Percentiles rank a stretch among this genome's conserved stretches.
phyloP scores from a whole-genome alignment of 1,140 invertebrate genomes.

The Drosophila sulfurigaster region DNA sequence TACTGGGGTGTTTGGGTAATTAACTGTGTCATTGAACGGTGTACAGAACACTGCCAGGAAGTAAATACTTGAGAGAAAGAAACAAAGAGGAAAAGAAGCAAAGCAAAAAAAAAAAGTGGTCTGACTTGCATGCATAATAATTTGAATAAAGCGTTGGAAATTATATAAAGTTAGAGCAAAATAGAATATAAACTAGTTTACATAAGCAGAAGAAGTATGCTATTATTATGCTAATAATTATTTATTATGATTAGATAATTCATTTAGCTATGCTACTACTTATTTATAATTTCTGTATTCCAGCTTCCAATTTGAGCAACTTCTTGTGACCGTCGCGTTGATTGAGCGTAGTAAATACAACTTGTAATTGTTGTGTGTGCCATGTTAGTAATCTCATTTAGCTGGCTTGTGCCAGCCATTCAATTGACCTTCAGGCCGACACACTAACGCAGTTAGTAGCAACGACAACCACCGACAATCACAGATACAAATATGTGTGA shows the following conservation, averaged over 20 bases:
- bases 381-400: constrained; percentile 29
- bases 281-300: neutral
- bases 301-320: neutral
- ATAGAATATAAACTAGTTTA: constrained; percentile 1
- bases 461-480: constrained; percentile 25
- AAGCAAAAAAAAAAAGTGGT: constrained; percentile 6
- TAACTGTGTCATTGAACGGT: constrained; percentile 80
- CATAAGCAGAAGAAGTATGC: neutral
- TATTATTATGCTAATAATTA: neutral
- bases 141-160: neutral
- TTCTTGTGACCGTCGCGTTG: neutral
- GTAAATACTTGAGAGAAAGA: constrained; percentile 44
- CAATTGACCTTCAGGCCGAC: constrained; percentile 61
- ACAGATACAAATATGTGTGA: constrained; percentile 18
- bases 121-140: constrained; percentile 13
- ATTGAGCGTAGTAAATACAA: neutral
- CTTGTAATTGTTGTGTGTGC: neutral
- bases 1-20: constrained; percentile 62
- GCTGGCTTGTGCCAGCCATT: constrained; percentile 66
- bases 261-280: neutral
- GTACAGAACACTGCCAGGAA: constrained; percentile 65
- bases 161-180: neutral
- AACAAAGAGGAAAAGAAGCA: constrained; percentile 1
- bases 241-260: neutral
- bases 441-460: constrained; percentile 55